Base-by-base conservation (phyloP, 2,888 invertebrate species). In the Drosophila subsilvestris region DNA sequence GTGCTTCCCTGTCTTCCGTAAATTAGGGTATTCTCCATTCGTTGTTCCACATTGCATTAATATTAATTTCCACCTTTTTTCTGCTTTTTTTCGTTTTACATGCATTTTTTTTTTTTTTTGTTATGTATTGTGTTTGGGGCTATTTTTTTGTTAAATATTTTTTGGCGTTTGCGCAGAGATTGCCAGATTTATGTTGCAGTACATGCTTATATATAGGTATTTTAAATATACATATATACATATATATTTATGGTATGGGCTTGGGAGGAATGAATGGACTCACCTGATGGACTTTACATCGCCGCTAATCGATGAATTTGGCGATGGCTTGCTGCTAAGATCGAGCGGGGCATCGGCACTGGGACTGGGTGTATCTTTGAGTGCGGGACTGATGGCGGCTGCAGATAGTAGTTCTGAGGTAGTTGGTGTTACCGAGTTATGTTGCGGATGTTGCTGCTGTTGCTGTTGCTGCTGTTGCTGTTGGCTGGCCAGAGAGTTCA, bases 241-340 rank as follows among this genome's bases (percentile, higher is more conserved):
- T 6, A 25, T 25, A 25, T 25, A 25, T 32, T 7, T 43, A 22
- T 37, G 25, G 17, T 7, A 25, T 22, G 22, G 20, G 1, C 2
- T 22, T n/a, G 20, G 20, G 22, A 5, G 42, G 43, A 25, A 59
- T 50, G 54, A 32, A 45, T 48, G 42, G 9, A 83, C 90, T 86
- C 60, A 91, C 90, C 96, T 95, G 93, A 94, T 95, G 95, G 95
- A 92, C 92, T 95, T 94, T 78, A 93, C 92, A 90, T 94, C 94
- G 66, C 91, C 91, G 84, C 90, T 90, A 67, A 90, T 90, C 84
- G 90, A 90, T 89, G 91, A 92, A 80, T 90, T 91, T 76, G 93
- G 93, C 76, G 93, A 95, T 89, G 93, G 95, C 93, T 94, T 97
- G 90, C 96, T 95, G 93, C 97, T 97, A 90, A 97, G 95, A 93